Percentiles rank a stretch among this genome's conserved stretches.
Evolutionary conservation across 2,888 invertebrate species (phyloP).

Genomic region (Pyrrhosoma nymphula): DNA sequence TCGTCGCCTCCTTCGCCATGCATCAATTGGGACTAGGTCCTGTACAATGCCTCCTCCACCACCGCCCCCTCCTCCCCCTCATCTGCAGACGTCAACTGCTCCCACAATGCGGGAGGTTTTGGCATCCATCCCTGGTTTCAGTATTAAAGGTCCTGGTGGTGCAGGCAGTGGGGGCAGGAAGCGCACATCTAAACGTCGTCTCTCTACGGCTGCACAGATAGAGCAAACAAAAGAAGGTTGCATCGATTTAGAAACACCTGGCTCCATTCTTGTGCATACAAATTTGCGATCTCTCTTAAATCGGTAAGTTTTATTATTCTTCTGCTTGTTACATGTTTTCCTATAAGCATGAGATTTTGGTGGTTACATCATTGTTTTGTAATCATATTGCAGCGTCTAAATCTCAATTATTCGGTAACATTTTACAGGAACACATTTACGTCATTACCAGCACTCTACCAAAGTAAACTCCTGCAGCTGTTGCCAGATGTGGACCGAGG

Average conservation of each 20-base stretch:
- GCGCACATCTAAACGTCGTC: conserved; percentile 86
- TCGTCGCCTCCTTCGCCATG: conserved; percentile 62
- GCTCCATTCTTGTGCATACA: conserved; percentile 95
- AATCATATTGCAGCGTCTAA: too few relatives aligned
- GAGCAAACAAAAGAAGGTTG: conserved; percentile 96
- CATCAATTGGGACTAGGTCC: conserved; percentile 22
- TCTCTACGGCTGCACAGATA: conserved; percentile 94
- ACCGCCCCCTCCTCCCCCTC: conserved; percentile 33
- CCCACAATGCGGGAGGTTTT: conserved; percentile 81
- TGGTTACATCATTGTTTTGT: too few relatives aligned
- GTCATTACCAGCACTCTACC: conserved; percentile 91
- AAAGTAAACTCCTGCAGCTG: conserved; percentile 94
- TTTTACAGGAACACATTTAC: conserved; percentile 91
- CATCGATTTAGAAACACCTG: conserved; percentile 96
- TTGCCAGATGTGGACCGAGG: conserved; percentile 93
- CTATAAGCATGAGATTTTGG: background rate
- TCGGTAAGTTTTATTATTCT: background rate
- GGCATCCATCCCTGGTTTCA: conserved; percentile 94
- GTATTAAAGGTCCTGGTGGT: conserved; percentile 83
- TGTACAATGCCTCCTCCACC: conserved; percentile 56
- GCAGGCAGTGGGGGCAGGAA: conserved; percentile 79
- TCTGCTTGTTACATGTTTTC: background rate
- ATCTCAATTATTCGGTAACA: too few relatives aligned
- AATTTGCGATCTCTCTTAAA: conserved; percentile 92
- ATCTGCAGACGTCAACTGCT: conserved; percentile 9